Percentiles rank a stretch among this genome's conserved stretches.
These are phyloP conservation scores for Trachelus stipa DNA, from an alignment of 2,888 invertebrate species.

Conservation along the genomic window DNA sequence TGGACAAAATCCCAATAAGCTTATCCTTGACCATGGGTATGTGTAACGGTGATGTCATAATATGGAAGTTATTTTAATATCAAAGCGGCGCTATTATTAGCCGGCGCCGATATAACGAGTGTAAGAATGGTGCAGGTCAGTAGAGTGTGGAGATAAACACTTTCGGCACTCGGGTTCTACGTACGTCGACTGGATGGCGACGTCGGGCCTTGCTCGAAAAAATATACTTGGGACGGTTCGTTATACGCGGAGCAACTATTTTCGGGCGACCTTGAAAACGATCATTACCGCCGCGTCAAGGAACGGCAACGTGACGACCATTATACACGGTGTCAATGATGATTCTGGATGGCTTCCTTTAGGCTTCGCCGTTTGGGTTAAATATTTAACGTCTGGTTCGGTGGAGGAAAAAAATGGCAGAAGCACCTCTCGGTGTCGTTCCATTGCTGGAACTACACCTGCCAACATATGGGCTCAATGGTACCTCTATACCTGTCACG, in stretches of 20 bases:
- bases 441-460: neutral
- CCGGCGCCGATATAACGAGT: constrained; percentile 26
- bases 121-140: constrained; percentile 19
- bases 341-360: neutral
- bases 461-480: neutral
- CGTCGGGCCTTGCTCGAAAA: neutral
- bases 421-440: neutral
- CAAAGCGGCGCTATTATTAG: constrained; percentile 40
- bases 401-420: neutral
- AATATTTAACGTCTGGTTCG: neutral
- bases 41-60: constrained; percentile 26
- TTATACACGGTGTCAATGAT: neutral
- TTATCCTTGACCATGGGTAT: constrained; percentile 35
- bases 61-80: constrained; percentile 38
- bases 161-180: neutral
- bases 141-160: constrained; percentile 23
- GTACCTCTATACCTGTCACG: neutral
- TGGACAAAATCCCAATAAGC: neutral
- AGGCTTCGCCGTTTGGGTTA: neutral
- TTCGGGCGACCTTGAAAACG: constrained; percentile 31
- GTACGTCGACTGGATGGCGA: neutral
- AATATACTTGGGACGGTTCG: constrained; percentile 10
- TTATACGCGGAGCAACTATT: constrained; percentile 28
- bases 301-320: neutral
- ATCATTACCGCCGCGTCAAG: neutral